Evolutionary conservation across 2,113 vertebrate species (phyloP).

Genomic region (human (Homo sapiens)): GRCh38 chr13:104789501-104790000

Average conservation of each 20-base stretch:
- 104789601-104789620: neutral
- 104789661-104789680: neutral
- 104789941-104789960: neutral
- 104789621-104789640: neutral
- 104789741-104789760: neutral
- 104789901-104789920: neutral
- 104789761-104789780: neutral
- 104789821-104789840: neutral
- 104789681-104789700: neutral
- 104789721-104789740: neutral
- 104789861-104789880: neutral
- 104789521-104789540: neutral
- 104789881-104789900: neutral
- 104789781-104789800: neutral
- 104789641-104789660: neutral
- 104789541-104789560: neutral
- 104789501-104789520: neutral
- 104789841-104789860: neutral
- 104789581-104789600: neutral
- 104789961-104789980: neutral
- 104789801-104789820: neutral
- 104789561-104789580: neutral
- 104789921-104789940: neutral
- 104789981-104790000: neutral
- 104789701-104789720: neutral